Base-by-base conservation (phyloP, 1,140 invertebrate genomes). In the Agraylea sexmaculata region DNA sequence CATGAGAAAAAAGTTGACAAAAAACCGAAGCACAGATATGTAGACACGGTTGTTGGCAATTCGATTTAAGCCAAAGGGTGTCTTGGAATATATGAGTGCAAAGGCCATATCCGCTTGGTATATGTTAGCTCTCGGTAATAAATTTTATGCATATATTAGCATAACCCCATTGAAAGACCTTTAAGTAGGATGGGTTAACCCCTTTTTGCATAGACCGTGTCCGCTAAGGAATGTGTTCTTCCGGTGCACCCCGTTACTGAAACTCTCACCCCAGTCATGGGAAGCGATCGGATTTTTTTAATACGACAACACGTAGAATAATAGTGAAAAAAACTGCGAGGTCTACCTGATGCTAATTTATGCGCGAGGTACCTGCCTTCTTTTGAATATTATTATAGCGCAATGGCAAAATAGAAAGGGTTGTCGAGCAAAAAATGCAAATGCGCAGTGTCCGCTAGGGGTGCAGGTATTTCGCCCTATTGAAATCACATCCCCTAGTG, bases 321-420 rank as follows among this genome's bases (percentile, higher is more conserved):
- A 65, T 58, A 66, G 63, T 59, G n/a, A n/a, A n/a, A n/a, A n/a
- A n/a, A n/a, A 59, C 55, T 52, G 49, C 52, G 57, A 59, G 62
- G 62, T 63, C 62, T 66, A 67, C 65, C 65, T 68, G 65, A 66
- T 60, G 64, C 59, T 68, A 66, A 68, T 68, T 68, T 68, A 68
- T 68, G 62, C 65, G 60, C 60, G 56, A 62, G 61, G 63, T 66
- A 68, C 65, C 65, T 68, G 65, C 62, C 65, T 62, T 65, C 62
- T 39, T 59, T 61, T 64, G 60, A 65, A 66, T 68, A 64, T 65
- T 65, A 64, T 66, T 60, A 64, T 62, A 53, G 60, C 59, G 59
- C 62, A 62, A 59, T 63, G 22, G 62, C 63, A 58, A 57, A 60
- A 64, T 65, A 62, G 58, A 62, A 64, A 61, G 53, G 61, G 54